phyloP scores from a whole-genome alignment of 2,888 invertebrate species.

The Drosophila parthenogenetica region DNA sequence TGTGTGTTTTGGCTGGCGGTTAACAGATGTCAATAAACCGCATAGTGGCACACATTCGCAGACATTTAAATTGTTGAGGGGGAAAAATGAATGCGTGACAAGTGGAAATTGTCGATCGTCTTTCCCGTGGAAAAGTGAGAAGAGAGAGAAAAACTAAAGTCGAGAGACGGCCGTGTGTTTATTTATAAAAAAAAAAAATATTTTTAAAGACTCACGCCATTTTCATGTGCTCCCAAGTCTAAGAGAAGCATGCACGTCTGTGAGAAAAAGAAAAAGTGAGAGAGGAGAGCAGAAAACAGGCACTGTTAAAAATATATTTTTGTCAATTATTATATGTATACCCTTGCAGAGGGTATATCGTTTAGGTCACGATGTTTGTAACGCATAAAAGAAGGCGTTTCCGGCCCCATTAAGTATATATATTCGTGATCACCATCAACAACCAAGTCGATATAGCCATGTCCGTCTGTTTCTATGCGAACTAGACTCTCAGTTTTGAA shows the following conservation, averaged over 20 bases:
- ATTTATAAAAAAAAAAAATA: conserved; percentile 48
- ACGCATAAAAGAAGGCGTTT: too few species aligned
- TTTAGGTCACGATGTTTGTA: too few species aligned
- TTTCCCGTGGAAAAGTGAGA: conserved; percentile 32
- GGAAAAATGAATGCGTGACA: conserved; percentile 62
- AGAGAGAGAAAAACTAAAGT: background rate
- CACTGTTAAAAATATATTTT: background rate
- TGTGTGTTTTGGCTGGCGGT: conserved; percentile 21
- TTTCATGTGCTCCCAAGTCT: conserved; percentile 41
- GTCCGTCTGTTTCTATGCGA: too few species aligned
- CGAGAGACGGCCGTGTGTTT: conserved; percentile 25
- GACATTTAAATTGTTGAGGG: conserved; percentile 22
- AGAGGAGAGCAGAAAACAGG: background rate
- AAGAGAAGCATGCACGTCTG: conserved; percentile 1
- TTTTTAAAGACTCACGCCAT: conserved; percentile 63
- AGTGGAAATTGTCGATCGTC: conserved; percentile 59
- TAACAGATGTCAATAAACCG: conserved; percentile 70
- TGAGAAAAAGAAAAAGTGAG: conserved; percentile 3
- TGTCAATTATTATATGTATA: too few species aligned
- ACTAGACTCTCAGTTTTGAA: too few species aligned
- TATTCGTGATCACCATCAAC: too few species aligned
- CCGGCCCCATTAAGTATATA: too few species aligned
- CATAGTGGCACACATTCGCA: conserved; percentile 64
- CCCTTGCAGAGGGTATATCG: too few species aligned
- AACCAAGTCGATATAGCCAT: too few species aligned